Conservation (phyloP, 2,888 invertebrate genomes). For the Nebria salina region DNA sequence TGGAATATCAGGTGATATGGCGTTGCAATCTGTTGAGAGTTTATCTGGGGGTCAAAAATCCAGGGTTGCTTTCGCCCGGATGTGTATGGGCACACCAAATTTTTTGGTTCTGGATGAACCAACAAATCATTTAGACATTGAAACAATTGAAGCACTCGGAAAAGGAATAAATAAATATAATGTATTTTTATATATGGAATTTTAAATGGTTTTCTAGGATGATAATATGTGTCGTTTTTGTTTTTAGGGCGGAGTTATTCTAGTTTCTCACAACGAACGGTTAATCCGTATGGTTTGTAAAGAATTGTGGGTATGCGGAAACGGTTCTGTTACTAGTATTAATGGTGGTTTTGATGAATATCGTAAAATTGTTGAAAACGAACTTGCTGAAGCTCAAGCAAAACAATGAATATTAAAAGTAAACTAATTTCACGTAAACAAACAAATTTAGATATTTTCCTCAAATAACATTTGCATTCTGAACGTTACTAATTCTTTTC, state of each 20-base stretch:
- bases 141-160: constrained; percentile 97
- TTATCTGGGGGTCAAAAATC: constrained; percentile 99
- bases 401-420: constrained; percentile 51
- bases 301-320: constrained; percentile 96
- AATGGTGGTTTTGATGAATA: constrained; percentile 99
- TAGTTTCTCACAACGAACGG: constrained; percentile 99
- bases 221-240: constrained; percentile 32
- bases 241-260: constrained; percentile 90
- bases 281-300: constrained; percentile 96
- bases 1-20: constrained; percentile 95
- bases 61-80: constrained; percentile 93
- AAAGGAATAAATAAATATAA: constrained; percentile 92
- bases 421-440: too few relatives aligned
- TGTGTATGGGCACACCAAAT: constrained; percentile 95
- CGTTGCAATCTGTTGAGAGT: constrained; percentile 89
- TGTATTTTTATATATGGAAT: constrained; percentile 65
- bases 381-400: constrained; percentile 71
- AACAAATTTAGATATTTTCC: too few relatives aligned
- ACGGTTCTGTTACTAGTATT: constrained; percentile 85
- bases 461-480: too few relatives aligned
- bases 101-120: constrained; percentile 98
- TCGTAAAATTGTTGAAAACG: constrained; percentile 89
- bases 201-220: background rate
- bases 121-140: constrained; percentile 98
- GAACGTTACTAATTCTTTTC: too few relatives aligned